Conservation (phyloP, 2,113 vertebrate genomes). For the Recurvirostra avosetta region DNA sequence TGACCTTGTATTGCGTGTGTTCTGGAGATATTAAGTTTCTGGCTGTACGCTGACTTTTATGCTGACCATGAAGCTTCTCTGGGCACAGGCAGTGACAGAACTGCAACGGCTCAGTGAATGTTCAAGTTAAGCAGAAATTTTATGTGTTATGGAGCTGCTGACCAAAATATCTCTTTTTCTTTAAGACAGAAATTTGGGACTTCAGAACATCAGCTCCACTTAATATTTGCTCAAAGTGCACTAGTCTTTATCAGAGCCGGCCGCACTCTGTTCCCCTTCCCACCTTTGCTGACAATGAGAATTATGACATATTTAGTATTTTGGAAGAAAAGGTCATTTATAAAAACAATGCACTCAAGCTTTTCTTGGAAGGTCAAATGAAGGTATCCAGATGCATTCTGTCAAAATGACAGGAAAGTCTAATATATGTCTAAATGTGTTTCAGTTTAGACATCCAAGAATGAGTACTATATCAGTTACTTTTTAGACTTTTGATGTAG, state of each 20-base stretch:
- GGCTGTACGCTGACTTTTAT: neutral
- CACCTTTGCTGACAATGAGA: neutral
- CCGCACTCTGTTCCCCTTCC: neutral
- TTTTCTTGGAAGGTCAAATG: neutral
- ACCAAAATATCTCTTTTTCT: neutral
- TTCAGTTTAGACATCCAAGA: neutral
- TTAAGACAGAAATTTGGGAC: neutral
- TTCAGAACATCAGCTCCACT: neutral
- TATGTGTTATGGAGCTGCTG: neutral
- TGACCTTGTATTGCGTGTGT: neutral
- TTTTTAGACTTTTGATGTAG: neutral
- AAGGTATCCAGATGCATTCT: neutral
- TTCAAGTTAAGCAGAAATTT: neutral
- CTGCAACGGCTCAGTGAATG: neutral
- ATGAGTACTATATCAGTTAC: neutral
- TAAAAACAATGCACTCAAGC: neutral
- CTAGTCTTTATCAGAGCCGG: neutral
- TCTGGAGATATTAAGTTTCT: neutral
- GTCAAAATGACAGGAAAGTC: neutral
- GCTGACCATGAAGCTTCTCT: neutral
- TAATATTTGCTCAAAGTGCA: neutral
- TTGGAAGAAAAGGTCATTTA: neutral
- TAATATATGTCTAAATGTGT: neutral
- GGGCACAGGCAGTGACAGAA: neutral
- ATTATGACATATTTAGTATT: neutral